These are phyloP conservation scores for Oophaga sylvatica DNA, from an alignment of 2,797 vertebrate genomes.

Conservation along the genomic window DNA sequence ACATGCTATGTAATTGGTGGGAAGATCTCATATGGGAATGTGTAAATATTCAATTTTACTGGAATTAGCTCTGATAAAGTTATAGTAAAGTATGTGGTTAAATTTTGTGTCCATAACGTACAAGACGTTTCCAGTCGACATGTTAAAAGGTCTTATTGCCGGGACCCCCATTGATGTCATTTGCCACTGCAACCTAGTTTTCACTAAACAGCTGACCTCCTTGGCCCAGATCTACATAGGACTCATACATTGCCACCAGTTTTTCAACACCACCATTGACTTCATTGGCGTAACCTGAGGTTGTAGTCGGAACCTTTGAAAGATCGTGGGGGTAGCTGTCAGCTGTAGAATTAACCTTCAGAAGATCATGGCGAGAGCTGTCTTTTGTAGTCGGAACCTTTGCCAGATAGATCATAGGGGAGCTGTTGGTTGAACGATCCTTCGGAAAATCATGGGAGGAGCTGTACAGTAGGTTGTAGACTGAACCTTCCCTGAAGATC, in stretches of 20 bases:
- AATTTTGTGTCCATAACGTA: neutral
- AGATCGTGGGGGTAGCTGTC: neutral
- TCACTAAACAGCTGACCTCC: neutral
- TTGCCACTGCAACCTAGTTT: neutral
- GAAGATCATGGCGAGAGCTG: too few relatives aligned
- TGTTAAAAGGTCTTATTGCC: neutral
- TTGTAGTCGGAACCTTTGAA: neutral
- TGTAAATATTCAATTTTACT: neutral
- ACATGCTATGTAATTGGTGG: neutral
- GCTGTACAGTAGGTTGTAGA: too few relatives aligned
- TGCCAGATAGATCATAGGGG: too few relatives aligned
- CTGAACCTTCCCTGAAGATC: too few relatives aligned
- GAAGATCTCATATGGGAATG: neutral
- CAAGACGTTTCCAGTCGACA: neutral
- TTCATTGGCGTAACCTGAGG: neutral
- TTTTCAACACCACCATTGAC: neutral
- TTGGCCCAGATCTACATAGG: neutral
- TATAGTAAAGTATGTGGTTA: neutral
- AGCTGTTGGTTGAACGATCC: too few relatives aligned
- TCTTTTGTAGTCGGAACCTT: too few relatives aligned
- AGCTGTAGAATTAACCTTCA: too few relatives aligned
- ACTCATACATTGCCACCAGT: neutral
- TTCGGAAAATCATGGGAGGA: too few relatives aligned
- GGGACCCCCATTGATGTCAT: neutral
- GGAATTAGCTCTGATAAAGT: neutral